phyloP scores from a whole-genome alignment of 30 jellyfish, hydroid and myxozoan genomes.

The Catostylus mosaicus region DNA sequence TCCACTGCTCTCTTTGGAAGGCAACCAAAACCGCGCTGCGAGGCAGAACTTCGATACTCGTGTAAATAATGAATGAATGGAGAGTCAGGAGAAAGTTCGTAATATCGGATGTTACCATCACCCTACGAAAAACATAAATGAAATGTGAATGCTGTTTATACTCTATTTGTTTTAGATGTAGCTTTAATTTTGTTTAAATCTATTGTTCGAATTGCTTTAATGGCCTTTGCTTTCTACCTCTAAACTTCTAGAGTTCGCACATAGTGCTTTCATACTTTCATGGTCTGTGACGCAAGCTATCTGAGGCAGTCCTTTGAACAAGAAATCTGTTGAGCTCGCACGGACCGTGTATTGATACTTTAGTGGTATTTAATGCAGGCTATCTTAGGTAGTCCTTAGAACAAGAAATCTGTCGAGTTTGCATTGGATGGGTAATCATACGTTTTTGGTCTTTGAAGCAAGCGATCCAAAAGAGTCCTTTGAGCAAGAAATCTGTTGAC shows the following conservation, averaged over 20 bases:
- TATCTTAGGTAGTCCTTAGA: neutral
- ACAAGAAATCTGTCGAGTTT: neutral
- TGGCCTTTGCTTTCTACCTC: neutral
- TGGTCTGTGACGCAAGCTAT: neutral
- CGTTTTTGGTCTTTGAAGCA: neutral
- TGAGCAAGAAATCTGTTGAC: neutral
- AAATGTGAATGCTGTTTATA: neutral
- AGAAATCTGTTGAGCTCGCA: neutral
- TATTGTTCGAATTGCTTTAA: no score
- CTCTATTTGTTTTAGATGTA: neutral
- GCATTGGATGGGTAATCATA: neutral
- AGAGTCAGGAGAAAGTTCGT: constrained; percentile 66
- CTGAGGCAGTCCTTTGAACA: neutral
- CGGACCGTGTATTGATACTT: neutral
- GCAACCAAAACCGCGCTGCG: constrained; percentile 88
- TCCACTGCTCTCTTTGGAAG: constrained; percentile 83
- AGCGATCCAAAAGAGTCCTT: neutral
- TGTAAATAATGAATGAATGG: constrained; percentile 68
- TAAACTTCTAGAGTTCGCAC: neutral
- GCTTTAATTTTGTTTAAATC: no score
- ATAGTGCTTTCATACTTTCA: neutral
- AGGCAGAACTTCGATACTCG: constrained; percentile 75
- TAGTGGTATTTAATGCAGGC: neutral
- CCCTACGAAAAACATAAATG: constrained; percentile 59
- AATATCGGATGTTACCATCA: constrained; percentile 87